Base-by-base conservation (phyloP, 2,888 invertebrate genomes). In the Campopleginae sp. region DNA sequence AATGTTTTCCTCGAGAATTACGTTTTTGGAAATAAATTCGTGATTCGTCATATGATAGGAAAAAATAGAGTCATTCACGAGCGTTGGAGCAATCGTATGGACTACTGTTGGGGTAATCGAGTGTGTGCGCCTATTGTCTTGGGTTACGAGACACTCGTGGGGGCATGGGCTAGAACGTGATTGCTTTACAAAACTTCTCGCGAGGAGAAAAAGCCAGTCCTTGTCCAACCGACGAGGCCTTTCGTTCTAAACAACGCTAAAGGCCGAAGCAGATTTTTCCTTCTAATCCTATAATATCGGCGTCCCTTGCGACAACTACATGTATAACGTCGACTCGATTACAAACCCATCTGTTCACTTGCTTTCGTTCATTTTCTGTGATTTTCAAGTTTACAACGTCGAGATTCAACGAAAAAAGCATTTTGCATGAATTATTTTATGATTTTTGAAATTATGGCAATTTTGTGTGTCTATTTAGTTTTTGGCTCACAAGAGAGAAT, bases 181-280 rank as follows among this genome's bases (percentile, higher is more conserved):
- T 68, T 61, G 61, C 74, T 81, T 74, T 77, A 81, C 81, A 65
- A 80, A 81, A 75, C 46, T 72, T 46, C 63, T 63, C 63, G 61
- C 77, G 77, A 78, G 51, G 78, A 74, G 51, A 61, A 68, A 81
- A 81, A 78, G 65, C 7, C 51, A 54, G 44, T 72, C 77, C 84
- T 78, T 78, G 84, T 81, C 63, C 72, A 58, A 75, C 31, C 61
- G 48, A 38, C 77, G 74, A 51, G 74, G 84, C 78, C 84, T 85
- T 81, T 85, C 33, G 74, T 85, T 85, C 81, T 81, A 78, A 81
- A 85, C 84, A 65, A 58, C 58, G 72, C 58, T 80, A n/a, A 58
- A 79, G 68, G 72, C 72, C 58, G 76, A 48, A 23, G 61, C 31
- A 65, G 58, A 44, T 46, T 66, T 65, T 76, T 76, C 65, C 7